Evolutionary conservation across 2,113 vertebrate species (phyloP), one percentile per base, ranked within the genome.

Genomic region (Etia nguti): DNA sequence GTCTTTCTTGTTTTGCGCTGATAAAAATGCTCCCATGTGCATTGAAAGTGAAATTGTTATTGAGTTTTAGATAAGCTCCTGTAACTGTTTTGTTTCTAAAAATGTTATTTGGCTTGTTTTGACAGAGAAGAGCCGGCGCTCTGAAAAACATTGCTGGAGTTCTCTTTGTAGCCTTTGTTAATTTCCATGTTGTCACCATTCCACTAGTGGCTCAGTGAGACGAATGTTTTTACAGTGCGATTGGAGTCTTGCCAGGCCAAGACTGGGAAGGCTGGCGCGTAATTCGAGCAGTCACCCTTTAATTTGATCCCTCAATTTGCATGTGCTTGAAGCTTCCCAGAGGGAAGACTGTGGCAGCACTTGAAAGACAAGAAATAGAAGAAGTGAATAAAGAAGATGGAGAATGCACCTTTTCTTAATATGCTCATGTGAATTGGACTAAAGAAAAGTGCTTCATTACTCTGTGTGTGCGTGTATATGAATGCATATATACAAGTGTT

Each of bases 251-350:
- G 84, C 88, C 85, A 89, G 87, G 36, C 60, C 77, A 4, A 81
- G 68, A 52, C 84, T 81, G 82, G 70, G 48, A 85, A 82, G 80
- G 57, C 85, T 83, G 86, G 68, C 41, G 10, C 50, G 75, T 90
- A 88, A 88, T 85, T 82, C 31, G 1, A 82, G 82, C 43, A 87
- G 86, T 81, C 86, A 86, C 77, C 88, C 80, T 46, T 31, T 94
- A 91, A 95, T 93, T 91, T 82, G 85, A 90, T 91, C 86, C 80
- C 62, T 24, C 31, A 9, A 84, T 94, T 89, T 95, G 90, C 91
- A 86, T 87, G 82, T 38, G 48, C 65, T 82, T 62, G 70, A 57
- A 65, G 65, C 24, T 13, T 91, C 65, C 91, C 91, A 82, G 80
- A 75, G 73, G 91, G 92, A 62, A 83, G 46, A 88, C 10, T 4